These are phyloP conservation scores for Luperina testacea DNA, from an alignment of 2,888 invertebrate species.

Conservation along the genomic window DNA sequence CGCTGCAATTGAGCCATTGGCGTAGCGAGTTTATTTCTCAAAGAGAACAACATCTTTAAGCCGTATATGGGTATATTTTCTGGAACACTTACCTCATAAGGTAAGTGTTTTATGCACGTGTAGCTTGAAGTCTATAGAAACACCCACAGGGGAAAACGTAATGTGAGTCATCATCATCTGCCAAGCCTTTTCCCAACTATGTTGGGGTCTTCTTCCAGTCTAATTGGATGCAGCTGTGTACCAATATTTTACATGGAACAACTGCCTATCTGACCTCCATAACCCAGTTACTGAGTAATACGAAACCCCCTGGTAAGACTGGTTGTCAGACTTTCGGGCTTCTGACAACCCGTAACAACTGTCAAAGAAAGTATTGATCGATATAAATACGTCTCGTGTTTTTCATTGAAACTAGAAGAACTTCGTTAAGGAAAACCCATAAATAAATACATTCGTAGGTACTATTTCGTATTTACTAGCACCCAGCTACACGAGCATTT, in stretches of 20 bases:
- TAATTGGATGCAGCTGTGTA: too few species aligned
- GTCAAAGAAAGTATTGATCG: conserved; percentile 5
- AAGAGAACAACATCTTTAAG: not conserved
- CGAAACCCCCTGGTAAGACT: too few species aligned
- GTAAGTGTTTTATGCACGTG: not conserved
- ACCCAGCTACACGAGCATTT: conserved; percentile 6
- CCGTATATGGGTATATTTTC: not conserved
- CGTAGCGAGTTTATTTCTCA: not conserved
- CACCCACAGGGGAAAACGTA: not conserved
- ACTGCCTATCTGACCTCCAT: too few species aligned
- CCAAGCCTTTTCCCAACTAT: too few species aligned
- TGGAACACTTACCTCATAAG: too few species aligned
- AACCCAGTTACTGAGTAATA: too few species aligned
- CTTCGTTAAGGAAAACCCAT: conserved; percentile 19
- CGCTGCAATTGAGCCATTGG: not conserved
- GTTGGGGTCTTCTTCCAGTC: too few species aligned
- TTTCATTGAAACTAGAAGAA: conserved; percentile 5
- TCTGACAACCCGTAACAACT: too few species aligned
- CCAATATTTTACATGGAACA: too few species aligned
- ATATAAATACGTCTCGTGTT: not conserved
- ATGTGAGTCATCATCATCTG: not conserved
- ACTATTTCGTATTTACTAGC: not conserved
- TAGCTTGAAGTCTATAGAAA: not conserved
- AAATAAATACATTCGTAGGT: not conserved
- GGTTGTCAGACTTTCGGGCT: too few species aligned